phyloP scores from a whole-genome alignment of 2,888 invertebrate genomes.

The Uloborus plumipes region DNA sequence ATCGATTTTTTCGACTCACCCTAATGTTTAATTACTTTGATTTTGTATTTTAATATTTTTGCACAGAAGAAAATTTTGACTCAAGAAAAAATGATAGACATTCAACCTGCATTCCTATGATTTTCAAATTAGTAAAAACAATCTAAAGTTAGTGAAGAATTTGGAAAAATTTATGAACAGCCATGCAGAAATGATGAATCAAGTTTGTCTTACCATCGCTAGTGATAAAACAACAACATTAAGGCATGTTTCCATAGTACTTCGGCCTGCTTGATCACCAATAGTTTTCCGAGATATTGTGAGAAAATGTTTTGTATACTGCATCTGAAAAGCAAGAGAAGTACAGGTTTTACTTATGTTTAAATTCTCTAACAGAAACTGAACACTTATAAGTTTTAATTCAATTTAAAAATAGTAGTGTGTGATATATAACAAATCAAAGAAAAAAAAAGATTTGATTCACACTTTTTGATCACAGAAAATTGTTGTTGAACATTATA shows the following conservation, averaged over 20 bases:
- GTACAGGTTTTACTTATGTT: too few species aligned
- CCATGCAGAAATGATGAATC: not conserved
- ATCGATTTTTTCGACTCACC: too few species aligned
- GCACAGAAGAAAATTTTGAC: too few species aligned
- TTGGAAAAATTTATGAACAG: not conserved
- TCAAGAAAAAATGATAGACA: too few species aligned
- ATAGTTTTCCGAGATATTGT: constrained; percentile 79
- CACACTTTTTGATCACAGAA: not conserved
- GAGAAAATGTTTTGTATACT: constrained; percentile 81
- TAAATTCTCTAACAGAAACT: too few species aligned
- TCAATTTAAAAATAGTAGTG: too few species aligned
- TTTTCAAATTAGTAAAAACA: too few species aligned
- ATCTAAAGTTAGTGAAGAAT: not conserved
- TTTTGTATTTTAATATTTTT: too few species aligned
- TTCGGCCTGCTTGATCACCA: constrained; percentile 89
- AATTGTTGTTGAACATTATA: not conserved
- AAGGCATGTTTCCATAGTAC: constrained; percentile 89
- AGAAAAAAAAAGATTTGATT: not conserved
- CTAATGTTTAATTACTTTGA: too few species aligned
- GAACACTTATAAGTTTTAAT: too few species aligned
- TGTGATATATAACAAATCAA: too few species aligned
- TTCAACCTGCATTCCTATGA: too few species aligned
- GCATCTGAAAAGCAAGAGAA: constrained; percentile 72
- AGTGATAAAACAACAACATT: constrained; percentile 86
- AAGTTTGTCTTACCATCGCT: constrained; percentile 78